These are phyloP conservation scores for Drosophila fungiperda DNA, from an alignment of 2,888 invertebrate species.

Conservation along the genomic window DNA sequence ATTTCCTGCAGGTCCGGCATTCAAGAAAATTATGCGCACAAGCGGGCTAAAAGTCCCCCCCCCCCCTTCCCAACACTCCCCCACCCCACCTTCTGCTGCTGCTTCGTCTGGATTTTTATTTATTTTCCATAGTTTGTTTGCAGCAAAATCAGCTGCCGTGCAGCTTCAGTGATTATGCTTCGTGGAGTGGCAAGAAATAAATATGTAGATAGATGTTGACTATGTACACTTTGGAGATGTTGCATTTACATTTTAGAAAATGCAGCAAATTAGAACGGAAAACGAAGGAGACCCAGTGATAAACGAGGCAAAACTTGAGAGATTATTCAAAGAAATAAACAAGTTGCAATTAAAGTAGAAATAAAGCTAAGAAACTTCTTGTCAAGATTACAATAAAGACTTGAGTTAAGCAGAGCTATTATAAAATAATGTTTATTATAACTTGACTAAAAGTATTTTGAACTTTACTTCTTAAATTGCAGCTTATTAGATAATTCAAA, in stretches of 20 bases:
- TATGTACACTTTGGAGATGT: conserved; percentile 47
- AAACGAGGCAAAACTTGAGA: conserved; percentile 21
- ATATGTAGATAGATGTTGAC: conserved; percentile 17
- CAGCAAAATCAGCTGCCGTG: conserved; percentile 40
- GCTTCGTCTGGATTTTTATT: conserved; percentile 25
- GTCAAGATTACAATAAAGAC: background rate
- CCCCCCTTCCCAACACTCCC: background rate
- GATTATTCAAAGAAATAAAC: conserved; percentile 5
- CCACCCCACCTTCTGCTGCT: conserved; percentile 5
- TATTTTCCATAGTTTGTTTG: conserved; percentile 59
- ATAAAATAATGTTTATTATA: background rate
- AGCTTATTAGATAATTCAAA: background rate
- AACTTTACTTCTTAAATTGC: background rate
- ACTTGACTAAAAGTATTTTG: background rate
- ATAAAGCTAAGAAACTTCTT: too few species aligned
- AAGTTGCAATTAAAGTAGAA: background rate
- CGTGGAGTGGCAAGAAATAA: conserved; percentile 5
- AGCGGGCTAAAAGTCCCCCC: conserved; percentile 50
- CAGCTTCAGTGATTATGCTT: conserved; percentile 38
- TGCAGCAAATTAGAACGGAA: conserved; percentile 70
- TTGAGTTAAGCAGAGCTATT: background rate
- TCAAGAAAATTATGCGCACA: conserved; percentile 77
- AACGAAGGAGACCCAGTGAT: conserved; percentile 20
- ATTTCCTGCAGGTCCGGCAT: conserved; percentile 77
- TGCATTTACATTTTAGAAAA: conserved; percentile 75